Percentiles rank a stretch among this genome's conserved stretches.
phyloP scores from a whole-genome alignment of 2,888 invertebrate species.

The Drosophila kanekoi region DNA sequence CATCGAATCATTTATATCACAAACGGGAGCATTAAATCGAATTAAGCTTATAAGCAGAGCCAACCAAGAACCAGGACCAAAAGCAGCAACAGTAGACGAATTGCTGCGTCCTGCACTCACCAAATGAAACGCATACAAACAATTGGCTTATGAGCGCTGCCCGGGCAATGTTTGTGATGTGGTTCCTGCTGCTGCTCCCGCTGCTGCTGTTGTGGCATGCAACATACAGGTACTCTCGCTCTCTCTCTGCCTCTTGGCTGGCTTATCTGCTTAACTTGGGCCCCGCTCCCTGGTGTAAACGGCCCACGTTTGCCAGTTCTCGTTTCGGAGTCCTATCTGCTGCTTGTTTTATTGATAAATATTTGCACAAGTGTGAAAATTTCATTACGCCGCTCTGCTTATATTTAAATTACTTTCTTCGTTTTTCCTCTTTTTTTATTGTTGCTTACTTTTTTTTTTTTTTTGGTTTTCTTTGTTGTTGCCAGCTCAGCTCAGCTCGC shows the following conservation, averaged over 20 bases:
- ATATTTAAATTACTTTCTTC: constrained; percentile 81
- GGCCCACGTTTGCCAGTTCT: constrained; percentile 9
- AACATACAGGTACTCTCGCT: constrained; percentile 27
- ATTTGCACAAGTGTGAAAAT: constrained; percentile 83
- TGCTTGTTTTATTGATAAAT: constrained; percentile 78
- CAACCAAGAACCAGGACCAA: constrained; percentile 21
- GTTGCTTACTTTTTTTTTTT: constrained; percentile 11
- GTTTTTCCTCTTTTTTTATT: constrained; percentile 29
- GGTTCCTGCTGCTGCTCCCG: constrained; percentile 42
- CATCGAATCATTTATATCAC: constrained; percentile 82
- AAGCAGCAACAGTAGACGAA: constrained; percentile 43
- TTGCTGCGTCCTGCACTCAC: constrained; percentile 70
- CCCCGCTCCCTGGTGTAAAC: constrained; percentile 30
- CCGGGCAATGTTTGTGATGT: constrained; percentile 48
- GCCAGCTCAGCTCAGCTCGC: constrained; percentile 42
- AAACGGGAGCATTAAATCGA: constrained; percentile 83
- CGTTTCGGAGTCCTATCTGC: constrained; percentile 13
- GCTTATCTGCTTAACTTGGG: constrained; percentile 78
- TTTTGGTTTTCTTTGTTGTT: constrained; percentile 34
- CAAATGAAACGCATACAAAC: constrained; percentile 77
- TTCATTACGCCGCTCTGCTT: constrained; percentile 81
- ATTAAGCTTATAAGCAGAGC: constrained; percentile 79
- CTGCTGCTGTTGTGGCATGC: constrained; percentile 23
- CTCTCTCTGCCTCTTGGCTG: constrained; percentile 33
- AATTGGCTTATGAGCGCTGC: constrained; percentile 71